A percentile compares a stretch with the other conserved stretches of the same genome.
phyloP scores from a whole-genome alignment of 2,113 vertebrate species.

The Terrapene triunguis region DNA sequence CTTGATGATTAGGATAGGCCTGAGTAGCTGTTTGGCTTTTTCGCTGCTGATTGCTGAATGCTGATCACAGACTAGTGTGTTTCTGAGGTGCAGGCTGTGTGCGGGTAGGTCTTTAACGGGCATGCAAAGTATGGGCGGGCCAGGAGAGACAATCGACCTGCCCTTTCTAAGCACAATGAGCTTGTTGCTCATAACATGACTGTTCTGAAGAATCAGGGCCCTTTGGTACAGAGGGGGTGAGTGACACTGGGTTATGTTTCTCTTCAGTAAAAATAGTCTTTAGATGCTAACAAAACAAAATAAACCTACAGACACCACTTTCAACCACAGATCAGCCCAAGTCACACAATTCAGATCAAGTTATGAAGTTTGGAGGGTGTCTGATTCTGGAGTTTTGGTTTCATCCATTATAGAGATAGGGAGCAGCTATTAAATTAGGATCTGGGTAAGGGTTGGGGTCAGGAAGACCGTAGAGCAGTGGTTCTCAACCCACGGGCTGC shows the following conservation, averaged over 20 bases:
- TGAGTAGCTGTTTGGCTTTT: neutral
- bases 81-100: neutral
- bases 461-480: neutral
- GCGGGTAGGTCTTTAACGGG: fast-evolving
- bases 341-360: neutral
- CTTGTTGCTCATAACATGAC: neutral
- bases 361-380: fast-evolving
- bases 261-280: neutral
- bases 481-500: too few species aligned
- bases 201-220: neutral
- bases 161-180: neutral
- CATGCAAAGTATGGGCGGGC: neutral
- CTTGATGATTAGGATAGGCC: neutral
- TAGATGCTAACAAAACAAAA: fast-evolving
- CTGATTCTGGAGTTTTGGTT: neutral
- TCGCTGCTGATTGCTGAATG: fast-evolving
- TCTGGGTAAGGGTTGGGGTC: neutral
- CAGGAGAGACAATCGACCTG: neutral
- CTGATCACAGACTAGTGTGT: fast-evolving
- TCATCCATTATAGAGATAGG: fast-evolving
- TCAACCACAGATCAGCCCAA: neutral
- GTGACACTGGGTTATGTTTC: fast-evolving
- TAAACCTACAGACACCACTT: neutral
- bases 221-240: neutral
- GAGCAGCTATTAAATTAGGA: fast-evolving